Evolutionary conservation across 2,113 vertebrate genomes (phyloP).

Genomic region (Rhagologus leucostigma): DNA sequence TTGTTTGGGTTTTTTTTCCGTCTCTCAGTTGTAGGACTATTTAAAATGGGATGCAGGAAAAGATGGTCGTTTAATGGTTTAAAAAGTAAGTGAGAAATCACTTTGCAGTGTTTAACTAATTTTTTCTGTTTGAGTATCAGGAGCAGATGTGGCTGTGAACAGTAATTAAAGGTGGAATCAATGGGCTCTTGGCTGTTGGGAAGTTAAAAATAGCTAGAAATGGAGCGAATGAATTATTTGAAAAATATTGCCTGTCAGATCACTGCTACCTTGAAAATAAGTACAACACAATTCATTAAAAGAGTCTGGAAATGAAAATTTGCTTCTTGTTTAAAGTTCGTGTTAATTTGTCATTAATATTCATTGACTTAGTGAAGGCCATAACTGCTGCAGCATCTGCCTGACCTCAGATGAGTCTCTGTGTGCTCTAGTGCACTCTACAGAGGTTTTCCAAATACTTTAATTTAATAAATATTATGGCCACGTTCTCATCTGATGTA

Average conservation of each 20-base stretch:
- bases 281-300: background rate
- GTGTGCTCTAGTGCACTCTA: background rate
- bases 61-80: background rate
- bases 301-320: conserved; percentile 23
- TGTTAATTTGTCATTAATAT: background rate
- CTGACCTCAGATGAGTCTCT: background rate
- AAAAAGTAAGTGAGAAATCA: background rate
- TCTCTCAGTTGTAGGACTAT: background rate
- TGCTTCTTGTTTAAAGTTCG: background rate
- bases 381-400: background rate
- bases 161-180: conserved; percentile 16
- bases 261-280: conserved; percentile 37
- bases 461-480: background rate
- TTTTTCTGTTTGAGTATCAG: background rate
- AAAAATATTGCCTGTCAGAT: conserved; percentile 32
- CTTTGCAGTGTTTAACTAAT: background rate
- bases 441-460: background rate
- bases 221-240: conserved; percentile 27
- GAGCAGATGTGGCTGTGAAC: background rate
- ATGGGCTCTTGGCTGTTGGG: background rate
- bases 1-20: accelerated
- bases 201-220: background rate
- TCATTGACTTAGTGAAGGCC: background rate
- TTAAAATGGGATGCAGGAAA: background rate
- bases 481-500: accelerated